Percentiles rank a stretch among this genome's conserved stretches.
Evolutionary conservation across 2,113 vertebrate genomes (phyloP).

Genomic region (Cyanocitta stelleri): DNA sequence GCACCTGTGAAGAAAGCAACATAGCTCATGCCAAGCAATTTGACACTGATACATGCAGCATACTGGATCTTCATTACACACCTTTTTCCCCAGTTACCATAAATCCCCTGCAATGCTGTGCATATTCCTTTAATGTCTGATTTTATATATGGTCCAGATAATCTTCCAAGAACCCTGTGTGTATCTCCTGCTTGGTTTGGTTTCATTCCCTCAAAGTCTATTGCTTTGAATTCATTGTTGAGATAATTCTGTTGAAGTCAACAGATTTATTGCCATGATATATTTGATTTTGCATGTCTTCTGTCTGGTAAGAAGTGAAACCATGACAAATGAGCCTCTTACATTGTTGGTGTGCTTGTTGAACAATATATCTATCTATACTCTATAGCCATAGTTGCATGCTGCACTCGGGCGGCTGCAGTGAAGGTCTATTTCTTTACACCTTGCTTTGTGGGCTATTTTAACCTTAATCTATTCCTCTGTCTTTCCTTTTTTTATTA

Average conservation of each 20-base stretch:
- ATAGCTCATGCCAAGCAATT: not conserved
- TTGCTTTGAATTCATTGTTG: not conserved
- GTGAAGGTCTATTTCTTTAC: not conserved
- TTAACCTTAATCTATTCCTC: not conserved
- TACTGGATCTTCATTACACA: not conserved
- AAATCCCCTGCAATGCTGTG: not conserved
- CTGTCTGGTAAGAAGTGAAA: not conserved
- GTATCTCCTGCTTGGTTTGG: not conserved
- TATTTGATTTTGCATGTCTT: slow-evolving; percentile 15
- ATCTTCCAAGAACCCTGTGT: not conserved
- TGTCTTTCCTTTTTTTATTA: not conserved
- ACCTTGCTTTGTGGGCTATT: not conserved
- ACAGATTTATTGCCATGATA: not conserved
- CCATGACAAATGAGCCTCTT: not conserved
- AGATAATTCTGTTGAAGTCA: not conserved
- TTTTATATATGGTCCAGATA: not conserved
- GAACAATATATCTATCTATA: not conserved
- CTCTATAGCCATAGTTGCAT: slow-evolving; percentile 30
- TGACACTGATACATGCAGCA: not conserved
- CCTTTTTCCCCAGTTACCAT: not conserved
- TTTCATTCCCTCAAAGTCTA: not conserved
- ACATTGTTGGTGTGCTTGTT: not conserved
- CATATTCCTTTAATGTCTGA: not conserved
- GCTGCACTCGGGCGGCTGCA: not conserved
- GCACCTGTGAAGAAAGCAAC: not conserved